These are phyloP conservation scores for Danaus melanippus DNA, from an alignment of 1,140 invertebrate genomes.

Conservation along the genomic window DNA sequence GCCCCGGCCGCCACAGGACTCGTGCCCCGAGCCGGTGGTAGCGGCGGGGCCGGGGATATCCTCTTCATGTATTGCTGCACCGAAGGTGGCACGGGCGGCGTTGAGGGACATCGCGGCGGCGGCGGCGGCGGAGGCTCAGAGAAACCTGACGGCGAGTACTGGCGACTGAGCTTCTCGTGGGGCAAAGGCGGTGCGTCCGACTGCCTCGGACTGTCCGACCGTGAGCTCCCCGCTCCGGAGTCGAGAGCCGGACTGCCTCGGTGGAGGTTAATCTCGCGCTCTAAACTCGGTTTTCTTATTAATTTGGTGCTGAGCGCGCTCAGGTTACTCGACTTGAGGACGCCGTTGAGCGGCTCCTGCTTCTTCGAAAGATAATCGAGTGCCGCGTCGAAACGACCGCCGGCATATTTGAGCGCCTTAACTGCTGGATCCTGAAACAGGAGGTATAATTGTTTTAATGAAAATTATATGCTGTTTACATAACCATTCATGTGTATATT, in stretches of 20 bases:
- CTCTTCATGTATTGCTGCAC: constrained; percentile 89
- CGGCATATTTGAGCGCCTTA: constrained; percentile 78
- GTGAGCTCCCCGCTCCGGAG: constrained; percentile 87
- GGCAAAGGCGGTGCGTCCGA: constrained; percentile 65
- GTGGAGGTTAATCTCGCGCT: constrained; percentile 82
- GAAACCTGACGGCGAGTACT: constrained; percentile 80
- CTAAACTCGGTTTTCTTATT: constrained; percentile 88
- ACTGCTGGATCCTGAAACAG: constrained; percentile 76
- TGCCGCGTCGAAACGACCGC: constrained; percentile 79
- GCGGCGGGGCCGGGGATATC: constrained; percentile 83
- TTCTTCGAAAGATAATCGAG: constrained; percentile 80
- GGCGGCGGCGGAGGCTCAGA: constrained; percentile 82
- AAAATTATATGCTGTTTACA: background rate
- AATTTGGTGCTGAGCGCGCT: constrained; percentile 80
- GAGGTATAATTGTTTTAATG: constrained; percentile 1
- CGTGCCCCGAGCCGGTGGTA: constrained; percentile 79
- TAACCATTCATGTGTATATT: too few relatives aligned
- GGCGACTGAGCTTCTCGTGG: constrained; percentile 71
- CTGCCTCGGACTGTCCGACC: constrained; percentile 89
- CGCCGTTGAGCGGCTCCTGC: constrained; percentile 72
- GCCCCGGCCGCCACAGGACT: constrained; percentile 78
- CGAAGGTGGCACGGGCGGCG: constrained; percentile 82
- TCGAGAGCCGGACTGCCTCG: constrained; percentile 89
- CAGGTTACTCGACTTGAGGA: constrained; percentile 71
- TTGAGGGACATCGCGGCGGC: constrained; percentile 77